Conservation (phyloP, 1,140 invertebrate genomes). For the Subanguina moxae region DNA sequence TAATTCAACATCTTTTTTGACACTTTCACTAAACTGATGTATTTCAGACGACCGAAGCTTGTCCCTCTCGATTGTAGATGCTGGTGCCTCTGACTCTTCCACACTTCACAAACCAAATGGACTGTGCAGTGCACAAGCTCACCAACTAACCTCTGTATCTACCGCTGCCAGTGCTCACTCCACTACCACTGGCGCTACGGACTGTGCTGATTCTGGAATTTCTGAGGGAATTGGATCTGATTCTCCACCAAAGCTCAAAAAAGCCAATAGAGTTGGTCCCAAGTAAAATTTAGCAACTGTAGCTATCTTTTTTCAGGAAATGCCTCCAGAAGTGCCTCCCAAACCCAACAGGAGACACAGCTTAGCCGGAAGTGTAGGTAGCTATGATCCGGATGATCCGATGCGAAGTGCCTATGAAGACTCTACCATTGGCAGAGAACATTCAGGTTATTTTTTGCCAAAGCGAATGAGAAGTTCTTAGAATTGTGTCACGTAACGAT, state of each 20-base stretch:
- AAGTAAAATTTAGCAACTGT: too few relatives aligned
- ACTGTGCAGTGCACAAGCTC: constrained; percentile 3
- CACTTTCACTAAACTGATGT: neutral
- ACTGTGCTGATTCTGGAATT: constrained; percentile 48
- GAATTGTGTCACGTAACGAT: too few relatives aligned
- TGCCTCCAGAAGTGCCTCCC: constrained; percentile 50
- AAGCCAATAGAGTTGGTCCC: neutral
- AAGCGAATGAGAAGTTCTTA: too few relatives aligned
- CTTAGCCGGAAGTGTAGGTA: neutral
- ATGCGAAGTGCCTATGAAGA: constrained; percentile 38
- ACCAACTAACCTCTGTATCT: constrained; percentile 14
- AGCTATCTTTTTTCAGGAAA: neutral
- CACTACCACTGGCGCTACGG: constrained; percentile 17
- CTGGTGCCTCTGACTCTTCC: neutral
- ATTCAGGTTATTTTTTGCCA: neutral
- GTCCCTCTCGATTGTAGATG: constrained; percentile 21
- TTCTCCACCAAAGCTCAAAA: constrained; percentile 23
- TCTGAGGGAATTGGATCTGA: constrained; percentile 41
- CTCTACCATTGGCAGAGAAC: constrained; percentile 1
- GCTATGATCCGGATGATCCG: constrained; percentile 23
- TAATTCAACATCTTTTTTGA: too few relatives aligned
- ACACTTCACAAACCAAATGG: neutral
- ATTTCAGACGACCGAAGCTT: constrained; percentile 46
- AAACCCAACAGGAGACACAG: constrained; percentile 36
- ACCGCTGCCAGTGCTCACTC: constrained; percentile 13